Evolutionary conservation across 2,797 vertebrate genomes (phyloP), one percentile per base, ranked within the genome.

Genomic region (Malurus splendens): DNA sequence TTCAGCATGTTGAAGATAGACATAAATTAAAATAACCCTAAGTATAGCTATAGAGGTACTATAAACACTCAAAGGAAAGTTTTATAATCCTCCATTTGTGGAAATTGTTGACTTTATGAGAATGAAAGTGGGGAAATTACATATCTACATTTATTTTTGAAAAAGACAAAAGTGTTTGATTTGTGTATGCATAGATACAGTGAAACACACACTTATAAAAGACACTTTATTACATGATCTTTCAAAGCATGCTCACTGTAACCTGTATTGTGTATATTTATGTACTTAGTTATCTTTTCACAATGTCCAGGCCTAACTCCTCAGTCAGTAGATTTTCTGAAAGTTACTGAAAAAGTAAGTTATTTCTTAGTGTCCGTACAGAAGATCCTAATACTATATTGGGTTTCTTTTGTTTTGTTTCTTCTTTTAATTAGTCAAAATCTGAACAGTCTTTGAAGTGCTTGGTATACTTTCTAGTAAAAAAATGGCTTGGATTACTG

Each of bases 401-500:
- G 2, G 8, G 6, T 0, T 4, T 16, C 19, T 5, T 51, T n/a
- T 50, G 7, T 12, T 15, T 59, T 15, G 6, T 3, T n/a, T 18
- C 4, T 15, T 14, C 57, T 60, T 60, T 88, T 15, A 52, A 0
- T 44, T 70, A 82, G 22, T 77, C 12, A 87, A 74, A 76, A 38
- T 68, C 28, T 81, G 32, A 85, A 65, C 20, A 44, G 32, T 45
- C 61, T 54, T 79, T 90, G 52, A 90, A 87, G 51, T 66, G 23
- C 25, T 59, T 83, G 38, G 23, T 73, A 72, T 89, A 91, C 68
- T 81, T 89, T 90, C 57, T 59, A 72, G 59, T 61, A 57, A 78
- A 81, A 90, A 94, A 90, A 81, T 48, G 25, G 23, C 41, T 77
- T 78, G 76, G 66, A 85, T 85, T 87, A 65, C 56, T 86, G 87